These are phyloP conservation scores for Acrocyrtus sp. DNA, from an alignment of 2,888 invertebrate species.

Conservation along the genomic window DNA sequence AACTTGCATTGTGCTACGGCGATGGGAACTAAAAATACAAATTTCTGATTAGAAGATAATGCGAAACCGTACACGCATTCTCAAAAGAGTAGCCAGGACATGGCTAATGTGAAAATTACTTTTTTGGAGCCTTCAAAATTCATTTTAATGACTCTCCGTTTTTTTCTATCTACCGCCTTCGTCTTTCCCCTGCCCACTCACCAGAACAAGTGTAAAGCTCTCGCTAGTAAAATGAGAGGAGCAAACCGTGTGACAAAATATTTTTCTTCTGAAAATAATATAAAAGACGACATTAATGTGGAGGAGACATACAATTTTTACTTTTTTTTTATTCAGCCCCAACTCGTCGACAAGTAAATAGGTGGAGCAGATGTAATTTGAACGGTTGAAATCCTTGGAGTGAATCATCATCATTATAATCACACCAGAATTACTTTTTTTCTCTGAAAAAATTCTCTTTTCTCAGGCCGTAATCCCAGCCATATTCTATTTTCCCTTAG, in stretches of 20 bases:
- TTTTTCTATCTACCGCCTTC: too few relatives aligned
- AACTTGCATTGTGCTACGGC: constrained; percentile 10
- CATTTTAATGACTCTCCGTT: constrained; percentile 41
- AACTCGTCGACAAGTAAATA: constrained; percentile 51
- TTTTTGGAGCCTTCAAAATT: constrained; percentile 57
- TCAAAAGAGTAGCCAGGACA: constrained; percentile 43
- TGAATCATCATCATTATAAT: constrained; percentile 32
- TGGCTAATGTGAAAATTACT: constrained; percentile 63
- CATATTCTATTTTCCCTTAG: too few relatives aligned
- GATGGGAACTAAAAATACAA: constrained; percentile 9
- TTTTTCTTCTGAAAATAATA: too few relatives aligned
- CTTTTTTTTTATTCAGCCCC: too few relatives aligned
- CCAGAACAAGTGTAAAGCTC: constrained; percentile 41
- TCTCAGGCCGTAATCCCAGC: too few relatives aligned
- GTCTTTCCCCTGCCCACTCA: constrained; percentile 22
- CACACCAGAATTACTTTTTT: constrained; percentile 24
- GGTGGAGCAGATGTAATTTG: constrained; percentile 56
- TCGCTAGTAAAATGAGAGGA: too few relatives aligned
- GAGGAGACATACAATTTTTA: too few relatives aligned
- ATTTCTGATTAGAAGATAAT: constrained; percentile 32
- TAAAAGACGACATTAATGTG: too few relatives aligned
- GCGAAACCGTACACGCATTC: not conserved
- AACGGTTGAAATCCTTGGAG: constrained; percentile 48
- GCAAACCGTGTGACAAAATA: constrained; percentile 48
- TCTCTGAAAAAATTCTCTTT: not conserved